A percentile compares a stretch with the other conserved stretches of the same genome.
phyloP scores from a whole-genome alignment of 2,797 vertebrate genomes.

The Hippopotamyrus pictus region DNA sequence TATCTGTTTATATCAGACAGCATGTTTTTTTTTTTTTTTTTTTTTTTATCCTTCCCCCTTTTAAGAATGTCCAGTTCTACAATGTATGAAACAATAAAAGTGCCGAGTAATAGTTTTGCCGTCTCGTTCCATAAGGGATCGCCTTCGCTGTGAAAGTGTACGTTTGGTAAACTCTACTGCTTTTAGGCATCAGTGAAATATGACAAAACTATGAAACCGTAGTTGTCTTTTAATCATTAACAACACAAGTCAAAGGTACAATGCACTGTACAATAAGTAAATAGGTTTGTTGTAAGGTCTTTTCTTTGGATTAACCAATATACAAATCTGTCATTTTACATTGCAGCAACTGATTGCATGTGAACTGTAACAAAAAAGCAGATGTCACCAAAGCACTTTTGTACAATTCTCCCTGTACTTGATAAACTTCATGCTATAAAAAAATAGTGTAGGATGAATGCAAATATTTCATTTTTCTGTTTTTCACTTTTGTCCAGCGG shows the following conservation, averaged over 20 bases:
- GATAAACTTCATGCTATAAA: constrained; percentile 60
- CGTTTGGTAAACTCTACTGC: background rate
- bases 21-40: constrained; percentile 50
- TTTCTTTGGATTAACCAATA: constrained; percentile 82
- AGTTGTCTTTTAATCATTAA: constrained; percentile 76
- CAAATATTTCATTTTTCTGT: constrained; percentile 50
- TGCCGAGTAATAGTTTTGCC: constrained; percentile 51
- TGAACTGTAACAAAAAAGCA: constrained; percentile 65
- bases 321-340: constrained; percentile 72
- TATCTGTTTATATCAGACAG: constrained; percentile 57
- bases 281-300: constrained; percentile 74
- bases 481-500: constrained; percentile 51
- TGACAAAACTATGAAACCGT: constrained; percentile 55
- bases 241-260: constrained; percentile 74
- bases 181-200: constrained; percentile 23
- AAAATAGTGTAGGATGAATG: constrained; percentile 64
- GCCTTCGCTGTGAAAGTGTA: background rate
- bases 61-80: constrained; percentile 57
- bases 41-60: constrained; percentile 42
- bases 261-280: constrained; percentile 75
- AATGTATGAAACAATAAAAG: constrained; percentile 64
- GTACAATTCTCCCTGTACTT: constrained; percentile 65
- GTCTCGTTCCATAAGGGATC: background rate
- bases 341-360: constrained; percentile 68
- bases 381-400: constrained; percentile 53